phyloP scores from a whole-genome alignment of 2,888 invertebrate species.

The Creontiades dilutus region DNA sequence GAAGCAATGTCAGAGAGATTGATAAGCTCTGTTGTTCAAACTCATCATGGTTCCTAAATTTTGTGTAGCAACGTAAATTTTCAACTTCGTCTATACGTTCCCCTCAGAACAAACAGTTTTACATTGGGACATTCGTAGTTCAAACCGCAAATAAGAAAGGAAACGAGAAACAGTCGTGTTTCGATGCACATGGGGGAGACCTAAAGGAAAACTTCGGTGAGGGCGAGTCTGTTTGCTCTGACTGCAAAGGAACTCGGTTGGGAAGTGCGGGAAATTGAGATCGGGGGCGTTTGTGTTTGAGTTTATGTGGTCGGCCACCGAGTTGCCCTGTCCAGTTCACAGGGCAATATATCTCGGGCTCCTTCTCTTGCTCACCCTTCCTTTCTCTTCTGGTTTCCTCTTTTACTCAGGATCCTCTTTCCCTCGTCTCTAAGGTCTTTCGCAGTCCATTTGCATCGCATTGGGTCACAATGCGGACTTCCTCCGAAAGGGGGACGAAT shows the following conservation, averaged over 20 bases:
- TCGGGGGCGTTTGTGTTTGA: conserved; percentile 61
- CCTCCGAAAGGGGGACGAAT: not conserved
- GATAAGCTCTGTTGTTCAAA: too few species aligned
- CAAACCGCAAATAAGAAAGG: not conserved
- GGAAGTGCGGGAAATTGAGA: conserved; percentile 45
- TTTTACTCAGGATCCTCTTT: not conserved
- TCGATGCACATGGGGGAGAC: not conserved
- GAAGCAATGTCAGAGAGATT: too few species aligned
- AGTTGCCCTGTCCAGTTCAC: conserved; percentile 67
- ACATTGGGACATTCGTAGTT: not conserved
- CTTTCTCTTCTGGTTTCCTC: not conserved
- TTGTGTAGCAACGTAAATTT: too few species aligned
- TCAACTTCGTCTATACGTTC: too few species aligned
- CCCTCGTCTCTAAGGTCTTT: conserved; percentile 26
- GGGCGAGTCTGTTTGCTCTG: conserved; percentile 22
- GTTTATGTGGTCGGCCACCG: conserved; percentile 65
- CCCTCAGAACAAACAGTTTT: too few species aligned
- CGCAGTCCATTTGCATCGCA: not conserved
- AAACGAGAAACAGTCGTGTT: not conserved
- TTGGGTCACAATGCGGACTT: not conserved
- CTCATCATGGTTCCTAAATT: too few species aligned
- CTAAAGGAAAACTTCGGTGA: not conserved
- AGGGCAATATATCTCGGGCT: conserved; percentile 47
- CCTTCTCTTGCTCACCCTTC: not conserved
- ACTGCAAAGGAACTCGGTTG: conserved; percentile 27